Base-by-base conservation (phyloP, 2,888 invertebrate genomes). In the Ametastegia equiseti region DNA sequence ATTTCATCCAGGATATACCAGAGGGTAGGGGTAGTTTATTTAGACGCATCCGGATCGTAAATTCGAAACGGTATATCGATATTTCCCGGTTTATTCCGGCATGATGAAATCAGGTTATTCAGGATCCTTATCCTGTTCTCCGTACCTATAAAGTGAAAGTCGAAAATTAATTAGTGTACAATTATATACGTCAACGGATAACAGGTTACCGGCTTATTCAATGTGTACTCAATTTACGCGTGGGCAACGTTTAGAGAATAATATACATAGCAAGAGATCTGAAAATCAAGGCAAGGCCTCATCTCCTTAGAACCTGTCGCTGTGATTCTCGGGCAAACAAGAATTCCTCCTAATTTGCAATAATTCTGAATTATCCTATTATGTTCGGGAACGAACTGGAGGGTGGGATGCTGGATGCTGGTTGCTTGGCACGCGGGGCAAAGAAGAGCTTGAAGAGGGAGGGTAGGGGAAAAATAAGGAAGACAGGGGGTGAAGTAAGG, bases 331-430 rank as follows among this genome's bases (percentile, higher is more conserved):
- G 50, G 75, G 75, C 75, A 75, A 75, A 75, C 78, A 78, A 78
- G 63, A 60, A 75, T 78, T 78, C 42, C 73, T 83, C 85, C 85
- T 88, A 88, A 89, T 89, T 89, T 88, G 86, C 86, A 88, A 87
- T 87, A 88, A 87, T 87, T 86, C 86, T 86, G 88, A 88, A 88
- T 89, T 88, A 89, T 88, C 88, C 88, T 86, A 86, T 89, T 87
- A 87, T 84, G 84, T 82, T 82, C 83, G 83, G 84, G 82, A 36
- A 78, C 60, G 19, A 30, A 19, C 50, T 60, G 78, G 78, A 57
- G 23, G 60, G 23, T 11, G 63, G 42, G 19, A 42, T 5, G 47
- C 6, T 5, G 30, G 23, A 47, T 11, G n/a, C n/a, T n/a, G n/a
- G 33, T 15, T 71, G 33, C 75, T 54, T 54, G 42, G 45, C 77